A percentile compares a stretch with the other conserved stretches of the same genome.
Conservation (phyloP, 2,888 invertebrate genomes). For the Nowickia ferox region DNA sequence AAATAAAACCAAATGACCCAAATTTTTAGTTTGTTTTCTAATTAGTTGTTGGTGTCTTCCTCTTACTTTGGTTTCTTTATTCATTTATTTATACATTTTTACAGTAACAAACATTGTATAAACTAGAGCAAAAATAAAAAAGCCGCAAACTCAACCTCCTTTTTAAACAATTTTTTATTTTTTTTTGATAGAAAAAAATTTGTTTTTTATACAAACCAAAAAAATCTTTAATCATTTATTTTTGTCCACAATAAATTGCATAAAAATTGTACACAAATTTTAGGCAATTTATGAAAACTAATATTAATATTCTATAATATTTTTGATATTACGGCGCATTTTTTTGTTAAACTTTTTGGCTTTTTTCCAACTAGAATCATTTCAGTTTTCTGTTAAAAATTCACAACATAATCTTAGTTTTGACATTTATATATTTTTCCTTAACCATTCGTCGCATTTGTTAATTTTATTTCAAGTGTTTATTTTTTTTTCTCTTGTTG, state of each 20-base stretch:
- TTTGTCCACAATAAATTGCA: not conserved
- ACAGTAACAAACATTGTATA: slow-evolving; percentile 44
- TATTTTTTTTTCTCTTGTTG: not conserved
- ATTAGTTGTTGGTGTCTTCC: slow-evolving; percentile 18
- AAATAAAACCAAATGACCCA: slow-evolving; percentile 57
- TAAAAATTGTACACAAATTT: slow-evolving; percentile 22
- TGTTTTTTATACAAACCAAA: not conserved
- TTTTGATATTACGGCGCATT: slow-evolving; percentile 45
- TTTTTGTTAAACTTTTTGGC: slow-evolving; percentile 50
- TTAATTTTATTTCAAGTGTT: slow-evolving; percentile 4
- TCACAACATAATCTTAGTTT: slow-evolving; percentile 47
- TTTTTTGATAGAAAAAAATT: not conserved
- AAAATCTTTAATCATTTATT: not conserved
- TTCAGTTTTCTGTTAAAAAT: slow-evolving; percentile 15
- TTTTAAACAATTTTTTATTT: not conserved
- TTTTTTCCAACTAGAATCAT: slow-evolving; percentile 46
- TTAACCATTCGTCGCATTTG: slow-evolving; percentile 15
- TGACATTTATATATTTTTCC: slow-evolving; percentile 45
- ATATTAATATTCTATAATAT: not conserved
- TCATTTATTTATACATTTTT: not conserved
- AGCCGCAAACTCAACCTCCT: slow-evolving; percentile 6
- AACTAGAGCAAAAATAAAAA: slow-evolving; percentile 41
- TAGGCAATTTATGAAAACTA: slow-evolving; percentile 34
- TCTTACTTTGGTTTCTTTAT: slow-evolving; percentile 11
- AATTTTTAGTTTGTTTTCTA: slow-evolving; percentile 41